Evolutionary conservation across 2,113 vertebrate genomes (phyloP), one percentile per base, ranked within the genome.

Genomic region (Oncorhynchus mykiss): DNA sequence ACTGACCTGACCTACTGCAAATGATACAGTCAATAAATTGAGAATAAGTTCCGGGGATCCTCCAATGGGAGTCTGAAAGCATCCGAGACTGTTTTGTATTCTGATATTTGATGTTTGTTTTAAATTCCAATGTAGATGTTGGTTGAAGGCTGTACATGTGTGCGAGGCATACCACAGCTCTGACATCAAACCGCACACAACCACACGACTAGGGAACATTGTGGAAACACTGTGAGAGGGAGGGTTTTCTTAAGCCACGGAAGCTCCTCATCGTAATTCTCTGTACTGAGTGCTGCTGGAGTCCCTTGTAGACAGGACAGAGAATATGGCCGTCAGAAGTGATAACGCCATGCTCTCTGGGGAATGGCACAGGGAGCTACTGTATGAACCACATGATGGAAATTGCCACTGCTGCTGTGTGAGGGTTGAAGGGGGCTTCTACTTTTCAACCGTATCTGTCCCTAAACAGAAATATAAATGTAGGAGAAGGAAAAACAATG

Each of bases 181-280:
- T 45, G 9, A 45, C 39, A 45, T 45, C 39, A 45, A 45, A 45
- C 39, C 11, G 39, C 39, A 45, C 9, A 45, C 9, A 11, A 11
- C 9, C 39, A 45, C 39, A 45, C 2, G 16, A 54, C 51, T 54
- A 54, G 51, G 51, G 16, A 18, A 54, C 51, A 54, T 16, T 54
- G 51, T 45, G 39, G 9, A 11, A 45, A 45, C 9, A 45, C 39
- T 45, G 39, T 45, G 39, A 45, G 16, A 45, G 39, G 16, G 13
- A 54, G 51, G 39, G 0, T 18, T 54, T 18, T 54, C 14, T 54
- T 5, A 14, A 54, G 51, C 12, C 51, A 51, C 74, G 86, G 91
- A 92, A 89, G 57, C 78, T 74, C 74, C 86, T 88, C 83, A 87
- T 92, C 91, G 88, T 85, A 70, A 78, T 93, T 92, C 84, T 80